Conservation (phyloP, 2,113 vertebrate species). For the Gorsachius goisagi region DNA sequence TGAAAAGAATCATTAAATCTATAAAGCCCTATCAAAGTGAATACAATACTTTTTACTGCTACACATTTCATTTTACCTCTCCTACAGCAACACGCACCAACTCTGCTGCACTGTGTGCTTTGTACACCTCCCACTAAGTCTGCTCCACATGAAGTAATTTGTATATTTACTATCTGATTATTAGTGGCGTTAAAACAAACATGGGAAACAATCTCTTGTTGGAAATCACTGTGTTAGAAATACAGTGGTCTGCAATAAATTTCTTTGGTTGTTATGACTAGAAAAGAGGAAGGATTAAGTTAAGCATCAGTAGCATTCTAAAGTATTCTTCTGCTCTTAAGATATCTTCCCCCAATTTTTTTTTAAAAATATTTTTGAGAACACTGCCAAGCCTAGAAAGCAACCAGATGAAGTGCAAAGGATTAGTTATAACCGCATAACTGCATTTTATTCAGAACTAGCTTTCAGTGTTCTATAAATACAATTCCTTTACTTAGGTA, state of each 20-base stretch:
- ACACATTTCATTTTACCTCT: background rate
- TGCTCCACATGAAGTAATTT: background rate
- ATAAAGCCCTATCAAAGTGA: background rate
- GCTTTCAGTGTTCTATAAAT: background rate
- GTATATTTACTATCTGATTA: background rate
- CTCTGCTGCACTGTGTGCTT: background rate
- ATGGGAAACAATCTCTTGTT: background rate
- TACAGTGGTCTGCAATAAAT: background rate
- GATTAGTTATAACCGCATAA: background rate
- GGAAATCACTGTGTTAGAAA: background rate
- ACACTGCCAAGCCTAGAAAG: background rate
- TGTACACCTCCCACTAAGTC: background rate
- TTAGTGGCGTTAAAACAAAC: background rate
- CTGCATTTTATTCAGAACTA: slow-evolving; percentile 12
- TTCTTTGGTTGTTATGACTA: background rate
- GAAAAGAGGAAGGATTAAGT: background rate
- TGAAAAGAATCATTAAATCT: background rate
- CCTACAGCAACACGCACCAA: background rate
- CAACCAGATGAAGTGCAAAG: background rate
- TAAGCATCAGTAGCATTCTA: background rate
- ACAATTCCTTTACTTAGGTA: background rate
- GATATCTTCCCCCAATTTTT: background rate
- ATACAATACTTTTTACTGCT: background rate
- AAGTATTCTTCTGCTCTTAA: background rate
- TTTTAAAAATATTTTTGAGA: background rate